Evolutionary conservation across 2,888 invertebrate genomes (phyloP).

Genomic region (Archips xylosteana): DNA sequence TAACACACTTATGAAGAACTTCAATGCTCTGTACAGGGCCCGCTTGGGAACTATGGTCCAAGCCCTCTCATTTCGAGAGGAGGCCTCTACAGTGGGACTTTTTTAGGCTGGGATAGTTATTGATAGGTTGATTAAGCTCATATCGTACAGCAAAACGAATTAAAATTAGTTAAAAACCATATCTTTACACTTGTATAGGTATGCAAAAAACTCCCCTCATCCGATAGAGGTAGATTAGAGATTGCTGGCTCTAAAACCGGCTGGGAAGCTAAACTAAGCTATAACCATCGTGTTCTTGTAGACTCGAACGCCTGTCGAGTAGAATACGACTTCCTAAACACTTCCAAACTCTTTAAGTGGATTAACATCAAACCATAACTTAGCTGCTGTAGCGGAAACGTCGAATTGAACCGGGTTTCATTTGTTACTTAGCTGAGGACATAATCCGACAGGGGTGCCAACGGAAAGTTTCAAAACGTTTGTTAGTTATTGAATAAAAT

Average conservation of each 20-base stretch:
- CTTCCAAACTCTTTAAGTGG: constrained; percentile 28
- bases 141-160: too few species aligned
- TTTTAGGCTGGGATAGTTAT: too few species aligned
- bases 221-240: neutral
- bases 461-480: neutral
- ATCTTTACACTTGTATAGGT: neutral
- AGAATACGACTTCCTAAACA: constrained; percentile 1
- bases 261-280: neutral
- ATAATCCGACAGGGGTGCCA: constrained; percentile 15
- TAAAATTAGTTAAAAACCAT: too few species aligned
- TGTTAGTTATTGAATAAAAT: neutral
- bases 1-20: too few species aligned
- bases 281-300: neutral
- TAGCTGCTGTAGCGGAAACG: neutral
- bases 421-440: constrained; percentile 6
- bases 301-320: neutral
- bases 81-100: too few species aligned
- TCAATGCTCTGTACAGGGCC: too few species aligned
- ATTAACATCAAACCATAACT: constrained; percentile 31
- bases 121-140: too few species aligned
- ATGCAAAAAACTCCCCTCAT: neutral
- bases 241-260: neutral
- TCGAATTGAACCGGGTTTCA: constrained; percentile 4
- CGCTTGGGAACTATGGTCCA: too few species aligned
- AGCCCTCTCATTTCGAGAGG: too few species aligned